Conservation (phyloP, 2,113 vertebrate genomes). For the Malurus melanocephalus region DNA sequence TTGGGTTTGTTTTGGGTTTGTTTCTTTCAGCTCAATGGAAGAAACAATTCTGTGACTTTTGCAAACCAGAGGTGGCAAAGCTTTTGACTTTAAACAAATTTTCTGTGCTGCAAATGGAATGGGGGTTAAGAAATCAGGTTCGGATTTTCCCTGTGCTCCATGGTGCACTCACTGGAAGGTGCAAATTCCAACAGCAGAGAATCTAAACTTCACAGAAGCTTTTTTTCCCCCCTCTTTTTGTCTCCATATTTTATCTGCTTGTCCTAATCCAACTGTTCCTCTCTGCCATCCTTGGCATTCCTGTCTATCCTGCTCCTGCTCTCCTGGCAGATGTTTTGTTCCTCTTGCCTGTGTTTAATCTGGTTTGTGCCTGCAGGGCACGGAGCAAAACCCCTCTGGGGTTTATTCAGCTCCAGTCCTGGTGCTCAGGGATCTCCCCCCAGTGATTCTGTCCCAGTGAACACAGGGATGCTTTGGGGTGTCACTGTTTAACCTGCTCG, state of each 20-base stretch:
- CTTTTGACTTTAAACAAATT: conserved; percentile 1
- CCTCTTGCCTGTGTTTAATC: not conserved
- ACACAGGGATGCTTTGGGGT: not conserved
- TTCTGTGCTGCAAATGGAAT: not conserved
- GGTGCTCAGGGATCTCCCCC: not conserved
- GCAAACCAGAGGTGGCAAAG: not conserved
- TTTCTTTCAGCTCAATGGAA: not conserved
- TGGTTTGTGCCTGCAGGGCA: not conserved
- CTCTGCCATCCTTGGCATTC: not conserved
- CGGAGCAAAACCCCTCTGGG: rapidly evolving
- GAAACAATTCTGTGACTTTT: not conserved
- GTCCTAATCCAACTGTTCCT: not conserved
- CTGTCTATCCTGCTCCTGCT: not conserved
- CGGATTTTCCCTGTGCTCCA: not conserved
- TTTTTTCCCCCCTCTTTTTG: not conserved
- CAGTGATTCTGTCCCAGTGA: not conserved
- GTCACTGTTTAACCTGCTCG: not conserved
- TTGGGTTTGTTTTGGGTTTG: rapidly evolving
- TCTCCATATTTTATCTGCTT: not conserved
- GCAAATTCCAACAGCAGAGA: not conserved
- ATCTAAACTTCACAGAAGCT: not conserved
- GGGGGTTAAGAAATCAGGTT: not conserved
- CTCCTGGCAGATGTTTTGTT: not conserved
- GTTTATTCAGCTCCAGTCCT: not conserved
- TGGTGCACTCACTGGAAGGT: rapidly evolving